phyloP scores from a whole-genome alignment of 2,888 invertebrate species.

The Rutpela maculata region DNA sequence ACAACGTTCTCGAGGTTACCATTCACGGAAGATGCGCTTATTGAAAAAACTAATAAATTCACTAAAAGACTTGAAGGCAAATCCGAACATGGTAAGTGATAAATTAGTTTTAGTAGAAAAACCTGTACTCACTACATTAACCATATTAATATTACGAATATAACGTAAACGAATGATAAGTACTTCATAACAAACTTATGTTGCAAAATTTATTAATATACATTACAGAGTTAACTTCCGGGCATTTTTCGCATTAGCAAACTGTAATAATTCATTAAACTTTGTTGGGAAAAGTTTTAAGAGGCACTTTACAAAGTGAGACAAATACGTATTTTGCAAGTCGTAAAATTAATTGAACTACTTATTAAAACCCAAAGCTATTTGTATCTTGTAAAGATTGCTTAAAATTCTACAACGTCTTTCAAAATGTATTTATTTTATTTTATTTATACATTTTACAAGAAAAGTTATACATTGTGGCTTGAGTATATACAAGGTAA shows the following conservation, averaged over 20 bases:
- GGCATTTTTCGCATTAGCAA: constrained; percentile 40
- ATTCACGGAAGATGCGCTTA: background rate
- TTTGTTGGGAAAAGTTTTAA: constrained; percentile 27
- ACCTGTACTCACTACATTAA: constrained; percentile 10
- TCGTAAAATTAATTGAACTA: constrained; percentile 15
- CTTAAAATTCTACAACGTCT: background rate
- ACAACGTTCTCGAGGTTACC: too few relatives aligned
- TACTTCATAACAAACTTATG: constrained; percentile 30
- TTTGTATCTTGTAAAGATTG: background rate
- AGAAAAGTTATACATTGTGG: too few relatives aligned
- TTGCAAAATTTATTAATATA: constrained; percentile 32
- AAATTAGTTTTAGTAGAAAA: constrained; percentile 16
- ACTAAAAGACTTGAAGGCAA: background rate
- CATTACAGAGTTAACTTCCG: constrained; percentile 33
- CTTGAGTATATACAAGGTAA: too few relatives aligned
- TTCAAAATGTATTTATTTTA: too few relatives aligned
- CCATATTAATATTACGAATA: constrained; percentile 9
- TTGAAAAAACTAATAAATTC: constrained; percentile 1
- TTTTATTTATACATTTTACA: too few relatives aligned
- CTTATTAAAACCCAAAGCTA: background rate
- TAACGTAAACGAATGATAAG: constrained; percentile 13
- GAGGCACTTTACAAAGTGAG: constrained; percentile 29
- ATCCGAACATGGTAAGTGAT: background rate
- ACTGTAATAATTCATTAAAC: constrained; percentile 37
- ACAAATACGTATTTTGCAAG: constrained; percentile 23